Conservation (phyloP, 2,113 vertebrate species). For the Hassar affinis region DNA sequence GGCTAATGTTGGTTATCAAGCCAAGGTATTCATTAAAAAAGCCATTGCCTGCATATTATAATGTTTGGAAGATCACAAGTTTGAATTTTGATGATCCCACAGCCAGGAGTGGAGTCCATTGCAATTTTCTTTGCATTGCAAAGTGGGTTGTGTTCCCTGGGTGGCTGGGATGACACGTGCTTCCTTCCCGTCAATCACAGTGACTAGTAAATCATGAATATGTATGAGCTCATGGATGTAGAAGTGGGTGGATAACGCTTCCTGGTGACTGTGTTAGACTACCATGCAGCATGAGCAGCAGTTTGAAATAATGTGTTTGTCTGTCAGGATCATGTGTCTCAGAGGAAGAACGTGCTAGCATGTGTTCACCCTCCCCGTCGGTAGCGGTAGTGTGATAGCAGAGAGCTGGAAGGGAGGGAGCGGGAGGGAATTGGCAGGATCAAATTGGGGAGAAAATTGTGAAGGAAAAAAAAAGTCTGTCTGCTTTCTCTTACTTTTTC, state of each 20-base stretch:
- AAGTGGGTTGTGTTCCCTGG: neutral
- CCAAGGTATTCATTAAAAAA: too few species aligned
- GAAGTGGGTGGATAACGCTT: neutral
- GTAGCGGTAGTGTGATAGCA: neutral
- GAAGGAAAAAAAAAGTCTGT: neutral
- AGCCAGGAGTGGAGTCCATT: neutral
- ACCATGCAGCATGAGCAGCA: neutral
- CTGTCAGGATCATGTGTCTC: neutral
- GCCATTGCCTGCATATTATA: too few species aligned
- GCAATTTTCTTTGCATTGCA: too few species aligned
- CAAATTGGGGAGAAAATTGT: neutral
- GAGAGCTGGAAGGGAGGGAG: neutral
- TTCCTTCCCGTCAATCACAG: neutral
- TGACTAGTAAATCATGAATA: neutral
- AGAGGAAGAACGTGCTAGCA: neutral
- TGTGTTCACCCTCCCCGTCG: neutral
- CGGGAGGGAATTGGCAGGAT: neutral
- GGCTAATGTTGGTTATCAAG: too few species aligned
- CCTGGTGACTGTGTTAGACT: neutral
- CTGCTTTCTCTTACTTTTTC: neutral
- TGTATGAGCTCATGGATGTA: neutral
- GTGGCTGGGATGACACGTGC: neutral
- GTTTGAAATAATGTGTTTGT: neutral
- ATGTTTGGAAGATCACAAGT: too few species aligned
- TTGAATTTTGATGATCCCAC: neutral